Evolutionary conservation across 2,888 invertebrate genomes (phyloP).

Genomic region (Leptinotarsa juncta): DNA sequence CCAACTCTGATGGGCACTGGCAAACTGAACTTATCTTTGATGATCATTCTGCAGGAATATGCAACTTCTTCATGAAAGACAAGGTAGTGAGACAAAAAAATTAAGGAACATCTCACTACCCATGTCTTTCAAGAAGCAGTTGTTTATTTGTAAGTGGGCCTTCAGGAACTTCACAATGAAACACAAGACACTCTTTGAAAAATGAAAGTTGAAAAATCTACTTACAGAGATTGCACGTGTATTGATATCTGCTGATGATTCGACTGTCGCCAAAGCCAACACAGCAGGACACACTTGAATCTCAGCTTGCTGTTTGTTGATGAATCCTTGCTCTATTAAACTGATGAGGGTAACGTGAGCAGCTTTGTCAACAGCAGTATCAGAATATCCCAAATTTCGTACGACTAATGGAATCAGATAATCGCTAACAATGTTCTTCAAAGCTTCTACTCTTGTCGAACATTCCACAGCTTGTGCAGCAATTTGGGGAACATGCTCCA

Average conservation of each 20-base stretch:
- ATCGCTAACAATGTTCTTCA: conserved; percentile 69
- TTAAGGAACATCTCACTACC: conserved; percentile 92
- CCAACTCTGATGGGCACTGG: conserved; percentile 67
- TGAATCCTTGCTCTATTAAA: conserved; percentile 74
- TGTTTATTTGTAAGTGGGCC: conserved; percentile 38
- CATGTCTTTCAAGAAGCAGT: conserved; percentile 93
- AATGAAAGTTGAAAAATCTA: conserved; percentile 44
- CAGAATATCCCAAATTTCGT: conserved; percentile 71
- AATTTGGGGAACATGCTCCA: conserved; percentile 76
- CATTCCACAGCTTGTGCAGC: conserved; percentile 72
- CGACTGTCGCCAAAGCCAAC: conserved; percentile 69
- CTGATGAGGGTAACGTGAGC: conserved; percentile 74
- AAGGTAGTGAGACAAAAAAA: conserved; percentile 93
- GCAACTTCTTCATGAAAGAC: conserved; percentile 89
- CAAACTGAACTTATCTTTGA: conserved; percentile 46
- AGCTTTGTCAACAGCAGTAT: conserved; percentile 75
- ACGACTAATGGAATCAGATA: conserved; percentile 74
- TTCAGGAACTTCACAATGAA: background rate
- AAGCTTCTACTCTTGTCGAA: conserved; percentile 63
- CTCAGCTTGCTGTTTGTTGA: conserved; percentile 72
- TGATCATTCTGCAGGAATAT: conserved; percentile 22
- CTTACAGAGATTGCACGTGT: conserved; percentile 71
- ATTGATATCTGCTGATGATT: conserved; percentile 62
- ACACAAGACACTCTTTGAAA: background rate
- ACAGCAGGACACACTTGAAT: conserved; percentile 75